Evolutionary conservation across 2,888 invertebrate genomes (phyloP), one percentile per base, ranked within the genome.

Genomic region (Malthinus flaveolus): DNA sequence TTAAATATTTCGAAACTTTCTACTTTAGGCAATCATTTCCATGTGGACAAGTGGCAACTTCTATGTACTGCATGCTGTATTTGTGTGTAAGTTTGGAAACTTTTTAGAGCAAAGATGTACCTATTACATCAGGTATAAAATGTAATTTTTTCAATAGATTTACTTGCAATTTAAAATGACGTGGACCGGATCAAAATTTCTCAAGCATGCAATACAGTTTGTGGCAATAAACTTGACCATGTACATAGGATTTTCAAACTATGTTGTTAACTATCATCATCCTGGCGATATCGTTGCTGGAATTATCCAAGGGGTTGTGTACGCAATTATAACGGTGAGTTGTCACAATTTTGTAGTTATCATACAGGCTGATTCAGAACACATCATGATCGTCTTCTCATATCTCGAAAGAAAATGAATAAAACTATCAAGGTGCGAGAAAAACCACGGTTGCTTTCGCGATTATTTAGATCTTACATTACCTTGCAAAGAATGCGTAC

Each of bases 21-120:
- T 23, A 23, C 15, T 39, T 42, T 42, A 42, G 39, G 5, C 39
- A 42, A 42, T 42, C 39, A 6, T 42, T 42, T 42, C 39, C 39
- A n/a, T 42, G 39, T 42, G 39, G 39, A 6, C 39, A 42, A 42
- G 1, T 42, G 4, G 39, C 39, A 42, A 42, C n/a, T 23, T 42
- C 39, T n/a, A 42, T 42, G 8, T 42, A 15, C 39, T 42, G 39
- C 12, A 42, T 42, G 39, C 9, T 42, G 39, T 42, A 42, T 8
- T 42, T 42, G 8, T 15, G 13, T 42, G 39, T 42, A 42, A 42
- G 39, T 42, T 15, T 42, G 12, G 0, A 1, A 9, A 15, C 9
- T 9, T 5, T 0, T 42, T n/a, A n/a, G n/a, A n/a, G n/a, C n/a
- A n/a, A n/a, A n/a, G n/a, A n/a, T n/a, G n/a, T n/a, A n/a, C n/a